Percentiles rank a stretch among this genome's conserved stretches.
Conservation (phyloP, 2,797 vertebrate species). For the Pipistrellus pipistrellus region DNA sequence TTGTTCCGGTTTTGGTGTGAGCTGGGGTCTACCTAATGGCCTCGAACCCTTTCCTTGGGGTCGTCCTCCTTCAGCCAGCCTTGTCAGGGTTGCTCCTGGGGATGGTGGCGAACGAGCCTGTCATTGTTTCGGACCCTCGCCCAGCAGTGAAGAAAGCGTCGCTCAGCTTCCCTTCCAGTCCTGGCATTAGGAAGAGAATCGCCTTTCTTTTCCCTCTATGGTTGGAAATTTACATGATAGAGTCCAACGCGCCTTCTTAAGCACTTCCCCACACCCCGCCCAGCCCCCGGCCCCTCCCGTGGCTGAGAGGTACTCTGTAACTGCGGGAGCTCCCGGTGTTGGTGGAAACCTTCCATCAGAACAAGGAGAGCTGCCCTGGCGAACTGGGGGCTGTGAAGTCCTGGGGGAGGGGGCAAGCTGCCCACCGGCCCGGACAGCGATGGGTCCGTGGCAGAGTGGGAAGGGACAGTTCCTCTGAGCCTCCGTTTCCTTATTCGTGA, state of each 20-base stretch:
- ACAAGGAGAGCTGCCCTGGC: neutral
- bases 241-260: neutral
- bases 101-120: neutral
- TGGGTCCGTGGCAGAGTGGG: rapidly evolving
- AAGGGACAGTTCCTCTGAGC: neutral
- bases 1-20: neutral
- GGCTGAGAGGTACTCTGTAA: neutral
- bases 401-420: neutral
- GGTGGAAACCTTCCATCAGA: neutral
- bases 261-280: neutral
- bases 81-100: neutral
- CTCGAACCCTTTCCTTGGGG: neutral
- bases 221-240: neutral
- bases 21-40: neutral
- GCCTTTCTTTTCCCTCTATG: neutral
- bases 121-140: neutral
- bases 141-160: neutral
- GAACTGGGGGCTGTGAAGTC: neutral
- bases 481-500: neutral
- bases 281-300: neutral
- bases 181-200: neutral
- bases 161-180: neutral
- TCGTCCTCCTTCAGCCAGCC: neutral
- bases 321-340: neutral
- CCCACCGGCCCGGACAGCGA: neutral